Evolutionary conservation across 2,113 vertebrate species (phyloP), one percentile per base, ranked within the genome.

Genomic region (Piprites chloris): DNA sequence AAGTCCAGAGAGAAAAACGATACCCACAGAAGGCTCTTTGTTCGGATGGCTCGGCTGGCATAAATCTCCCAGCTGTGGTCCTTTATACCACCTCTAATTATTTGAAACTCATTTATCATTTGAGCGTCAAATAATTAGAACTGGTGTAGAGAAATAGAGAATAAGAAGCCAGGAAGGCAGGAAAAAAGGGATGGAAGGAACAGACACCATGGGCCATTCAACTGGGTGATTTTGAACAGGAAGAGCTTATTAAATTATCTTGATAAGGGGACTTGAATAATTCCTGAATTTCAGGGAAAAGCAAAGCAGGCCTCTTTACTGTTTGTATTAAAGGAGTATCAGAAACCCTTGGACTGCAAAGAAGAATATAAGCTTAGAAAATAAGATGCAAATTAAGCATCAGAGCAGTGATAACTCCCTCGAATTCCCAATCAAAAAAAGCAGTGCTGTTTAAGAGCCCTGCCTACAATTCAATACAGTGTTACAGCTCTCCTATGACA

Each of bases 1-100:
- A 96, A 95, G 94, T 85, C 63, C 58, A 78, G 73, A 68, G 47
- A 93, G 96, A 95, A 97, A 95, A 96, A 69, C 6, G 27, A 85
- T 90, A 95, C 87, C 93, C 81, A 95, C 87, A 96, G 79, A 94
- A 93, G 85, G 85, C 71, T 89, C 94, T 97, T 97, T 97, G 96
- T 96, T 92, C 32, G 0, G 65, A 86, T 4, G 2, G 72, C 80
- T 93, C 11, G 1, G 67, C 80, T 92, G 89, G 91, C 52, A 68
- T 91, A 84, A 89, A 93, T 96, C 96, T 95, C 83, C 86, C 17
- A 32, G 81, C 90, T 89, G 80, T 17, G 14, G 75, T 68, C 65
- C 81, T 93, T 93, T 93, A 74, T 88, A 85, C 85, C 52, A 28
- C 75, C 79, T 94, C 91, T 96, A 97, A 97, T 97, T 95, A 97